These are phyloP conservation scores for Diadema setosum DNA, from an alignment of 35 echinoderm and acorn worm species.

Conservation along the genomic window DNA sequence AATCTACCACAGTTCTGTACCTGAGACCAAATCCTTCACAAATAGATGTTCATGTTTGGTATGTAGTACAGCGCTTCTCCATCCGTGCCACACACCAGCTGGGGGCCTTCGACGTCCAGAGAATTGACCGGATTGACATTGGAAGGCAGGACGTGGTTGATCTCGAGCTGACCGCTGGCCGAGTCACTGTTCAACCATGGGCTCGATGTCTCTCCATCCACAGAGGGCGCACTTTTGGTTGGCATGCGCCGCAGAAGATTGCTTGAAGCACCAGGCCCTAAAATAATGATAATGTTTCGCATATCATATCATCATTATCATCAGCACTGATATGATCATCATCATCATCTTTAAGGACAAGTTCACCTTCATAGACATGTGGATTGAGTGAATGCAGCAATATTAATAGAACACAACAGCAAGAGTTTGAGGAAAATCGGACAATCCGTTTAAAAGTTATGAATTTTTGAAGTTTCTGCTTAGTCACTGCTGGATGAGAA, in stretches of 20 bases:
- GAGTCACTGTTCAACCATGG: constrained; percentile 65
- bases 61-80: constrained; percentile 78
- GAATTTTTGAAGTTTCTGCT: too few species aligned
- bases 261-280: constrained; percentile 25
- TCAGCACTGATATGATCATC: too few species aligned
- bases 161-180: constrained; percentile 53
- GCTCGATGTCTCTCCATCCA: constrained; percentile 23
- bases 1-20: too few species aligned
- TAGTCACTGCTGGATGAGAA: too few species aligned
- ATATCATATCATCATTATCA: too few species aligned
- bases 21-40: not conserved
- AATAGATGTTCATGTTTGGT: constrained; percentile 11
- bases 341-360: too few species aligned
- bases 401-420: too few species aligned
- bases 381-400: too few species aligned
- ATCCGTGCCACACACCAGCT: constrained; percentile 90
- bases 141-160: constrained; percentile 78
- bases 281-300: too few species aligned
- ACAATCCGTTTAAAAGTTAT: too few species aligned
- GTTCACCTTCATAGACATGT: too few species aligned
- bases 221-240: not conserved
- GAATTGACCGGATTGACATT: constrained; percentile 82
- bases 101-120: constrained; percentile 67
- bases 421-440: too few species aligned
- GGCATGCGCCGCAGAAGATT: not conserved